These are phyloP conservation scores for Stramonita haemastoma DNA, from an alignment of 2,888 invertebrate genomes.

Conservation along the genomic window DNA sequence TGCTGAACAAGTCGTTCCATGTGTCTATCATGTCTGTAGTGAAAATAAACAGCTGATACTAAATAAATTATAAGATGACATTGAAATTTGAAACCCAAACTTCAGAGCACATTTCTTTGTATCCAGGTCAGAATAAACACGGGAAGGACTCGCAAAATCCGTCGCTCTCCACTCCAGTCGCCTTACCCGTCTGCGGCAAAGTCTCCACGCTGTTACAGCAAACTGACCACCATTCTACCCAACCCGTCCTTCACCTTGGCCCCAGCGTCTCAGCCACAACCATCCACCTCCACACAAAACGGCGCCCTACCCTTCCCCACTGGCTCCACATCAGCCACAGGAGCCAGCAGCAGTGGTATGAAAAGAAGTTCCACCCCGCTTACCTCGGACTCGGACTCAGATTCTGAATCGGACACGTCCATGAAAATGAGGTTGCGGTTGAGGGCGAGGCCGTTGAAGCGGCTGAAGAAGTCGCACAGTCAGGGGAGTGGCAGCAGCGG, in stretches of 20 bases:
- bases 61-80: too few species aligned
- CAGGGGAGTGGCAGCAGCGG: background rate
- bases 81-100: too few species aligned
- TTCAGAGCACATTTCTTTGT: background rate
- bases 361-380: background rate
- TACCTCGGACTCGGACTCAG: slow-evolving; percentile 24
- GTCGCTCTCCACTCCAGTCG: slow-evolving; percentile 11
- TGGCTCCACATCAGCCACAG: background rate
- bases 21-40: too few species aligned
- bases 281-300: background rate
- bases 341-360: background rate
- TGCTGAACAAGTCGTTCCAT: too few species aligned
- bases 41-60: too few species aligned
- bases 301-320: background rate
- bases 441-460: slow-evolving; percentile 14
- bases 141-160: slow-evolving; percentile 30
- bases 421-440: background rate
- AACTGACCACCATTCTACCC: background rate
- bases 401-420: slow-evolving; percentile 18
- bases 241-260: background rate
- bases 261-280: background rate
- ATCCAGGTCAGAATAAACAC: slow-evolving; percentile 35
- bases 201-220: background rate
- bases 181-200: slow-evolving; percentile 31
- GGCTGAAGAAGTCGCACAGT: background rate